Conservation (phyloP, 2,113 vertebrate genomes). For the Albula goreensis region DNA sequence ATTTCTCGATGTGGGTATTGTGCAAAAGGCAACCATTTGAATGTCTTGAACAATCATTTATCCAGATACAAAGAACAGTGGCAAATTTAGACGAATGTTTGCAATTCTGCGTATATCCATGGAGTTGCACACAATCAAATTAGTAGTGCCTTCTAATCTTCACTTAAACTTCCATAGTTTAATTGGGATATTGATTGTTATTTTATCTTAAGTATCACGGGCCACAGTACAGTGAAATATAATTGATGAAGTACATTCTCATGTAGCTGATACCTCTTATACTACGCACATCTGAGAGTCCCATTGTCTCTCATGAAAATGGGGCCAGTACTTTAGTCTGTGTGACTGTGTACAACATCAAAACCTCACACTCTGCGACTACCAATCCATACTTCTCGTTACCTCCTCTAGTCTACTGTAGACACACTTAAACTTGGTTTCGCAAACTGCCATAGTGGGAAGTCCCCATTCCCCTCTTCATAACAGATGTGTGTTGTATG, state of each 20-base stretch:
- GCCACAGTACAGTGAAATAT: constrained; percentile 1
- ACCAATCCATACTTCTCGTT: background rate
- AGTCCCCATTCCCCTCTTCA: no score
- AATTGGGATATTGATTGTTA: background rate
- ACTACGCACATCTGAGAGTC: constrained; percentile 1
- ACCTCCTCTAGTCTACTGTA: background rate
- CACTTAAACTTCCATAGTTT: background rate
- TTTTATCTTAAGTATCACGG: background rate
- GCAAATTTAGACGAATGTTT: background rate
- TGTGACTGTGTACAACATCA: background rate
- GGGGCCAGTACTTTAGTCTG: constrained; percentile 12
- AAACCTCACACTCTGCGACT: background rate
- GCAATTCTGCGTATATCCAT: background rate
- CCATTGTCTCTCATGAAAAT: background rate
- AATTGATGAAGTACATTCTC: background rate
- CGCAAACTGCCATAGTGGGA: background rate
- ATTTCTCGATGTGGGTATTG: constrained; percentile 5
- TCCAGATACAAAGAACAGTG: background rate
- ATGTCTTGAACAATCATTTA: background rate
- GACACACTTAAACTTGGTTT: background rate
- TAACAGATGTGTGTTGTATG: background rate
- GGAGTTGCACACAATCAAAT: background rate
- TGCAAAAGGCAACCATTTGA: background rate
- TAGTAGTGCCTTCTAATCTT: constrained; percentile 1
- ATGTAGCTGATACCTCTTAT: background rate